Conservation (phyloP, 2,888 invertebrate species). For the Andrena bucephala region DNA sequence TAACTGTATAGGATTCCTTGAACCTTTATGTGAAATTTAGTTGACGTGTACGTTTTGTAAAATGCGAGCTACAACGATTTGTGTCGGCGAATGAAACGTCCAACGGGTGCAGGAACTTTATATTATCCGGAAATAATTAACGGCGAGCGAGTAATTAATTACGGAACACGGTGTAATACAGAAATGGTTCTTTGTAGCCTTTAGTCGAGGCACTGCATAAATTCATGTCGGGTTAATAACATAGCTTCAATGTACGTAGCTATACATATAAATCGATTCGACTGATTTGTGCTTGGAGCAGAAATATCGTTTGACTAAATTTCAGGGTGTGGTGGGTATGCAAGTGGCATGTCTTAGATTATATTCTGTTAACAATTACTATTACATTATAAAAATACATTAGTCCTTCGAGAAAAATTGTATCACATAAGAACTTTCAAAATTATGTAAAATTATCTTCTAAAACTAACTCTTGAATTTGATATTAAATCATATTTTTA, state of each 20-base stretch:
- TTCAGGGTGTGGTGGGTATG: not conserved
- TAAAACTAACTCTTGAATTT: too few species aligned
- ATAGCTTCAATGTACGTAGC: not conserved
- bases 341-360: not conserved
- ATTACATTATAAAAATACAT: too few species aligned
- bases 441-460: too few species aligned
- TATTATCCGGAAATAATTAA: slow-evolving; percentile 7
- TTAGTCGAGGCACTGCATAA: not conserved
- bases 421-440: too few species aligned
- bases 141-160: not conserved
- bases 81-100: not conserved
- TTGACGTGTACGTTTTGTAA: not conserved
- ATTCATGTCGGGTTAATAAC: not conserved
- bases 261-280: not conserved
- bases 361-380: not conserved
- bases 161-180: not conserved
- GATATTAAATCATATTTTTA: too few species aligned
- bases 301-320: not conserved
- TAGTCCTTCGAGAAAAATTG: too few species aligned
- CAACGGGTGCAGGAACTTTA: not conserved
- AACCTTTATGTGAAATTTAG: not conserved
- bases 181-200: not conserved
- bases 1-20: too few species aligned
- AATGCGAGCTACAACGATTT: not conserved
- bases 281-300: not conserved